These are phyloP conservation scores for Tragelaphus eurycerus DNA, from an alignment of 2,797 vertebrate genomes.

Conservation along the genomic window DNA sequence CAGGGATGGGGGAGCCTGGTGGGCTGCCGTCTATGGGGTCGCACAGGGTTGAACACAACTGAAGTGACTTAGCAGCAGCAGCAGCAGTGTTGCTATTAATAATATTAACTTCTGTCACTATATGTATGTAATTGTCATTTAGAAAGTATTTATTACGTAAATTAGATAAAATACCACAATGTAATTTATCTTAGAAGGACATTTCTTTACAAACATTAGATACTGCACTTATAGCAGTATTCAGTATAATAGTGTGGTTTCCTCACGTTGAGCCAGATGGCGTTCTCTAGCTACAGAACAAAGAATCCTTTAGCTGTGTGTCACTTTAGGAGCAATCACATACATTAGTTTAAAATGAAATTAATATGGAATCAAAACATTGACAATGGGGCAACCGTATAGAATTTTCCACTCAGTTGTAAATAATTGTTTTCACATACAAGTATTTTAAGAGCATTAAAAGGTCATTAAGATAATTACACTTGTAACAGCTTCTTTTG, in stretches of 20 bases:
- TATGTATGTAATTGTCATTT: background rate
- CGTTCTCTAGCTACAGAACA: constrained; percentile 50
- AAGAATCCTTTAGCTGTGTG: background rate
- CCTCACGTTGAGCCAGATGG: constrained; percentile 54
- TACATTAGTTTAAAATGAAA: background rate
- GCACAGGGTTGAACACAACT: too few species aligned
- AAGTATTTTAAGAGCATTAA: background rate
- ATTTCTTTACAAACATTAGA: background rate
- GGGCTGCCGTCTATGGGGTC: too few species aligned
- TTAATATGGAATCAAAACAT: background rate
- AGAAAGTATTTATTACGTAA: background rate
- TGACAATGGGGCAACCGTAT: background rate
- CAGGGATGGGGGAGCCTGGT: too few species aligned
- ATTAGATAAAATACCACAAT: background rate
- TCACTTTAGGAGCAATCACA: background rate
- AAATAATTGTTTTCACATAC: background rate
- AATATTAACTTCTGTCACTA: background rate
- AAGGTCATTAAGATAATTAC: background rate
- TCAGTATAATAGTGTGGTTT: background rate
- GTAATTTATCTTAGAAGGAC: background rate
- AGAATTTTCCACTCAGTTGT: background rate
- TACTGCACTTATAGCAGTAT: background rate
- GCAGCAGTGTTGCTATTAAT: background rate
- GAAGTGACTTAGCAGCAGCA: too few species aligned
- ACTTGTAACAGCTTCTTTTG: background rate